Evolutionary conservation across 2,797 vertebrate species (phyloP), one percentile per base, ranked within the genome.

Genomic region (Crax fasciolata): DNA sequence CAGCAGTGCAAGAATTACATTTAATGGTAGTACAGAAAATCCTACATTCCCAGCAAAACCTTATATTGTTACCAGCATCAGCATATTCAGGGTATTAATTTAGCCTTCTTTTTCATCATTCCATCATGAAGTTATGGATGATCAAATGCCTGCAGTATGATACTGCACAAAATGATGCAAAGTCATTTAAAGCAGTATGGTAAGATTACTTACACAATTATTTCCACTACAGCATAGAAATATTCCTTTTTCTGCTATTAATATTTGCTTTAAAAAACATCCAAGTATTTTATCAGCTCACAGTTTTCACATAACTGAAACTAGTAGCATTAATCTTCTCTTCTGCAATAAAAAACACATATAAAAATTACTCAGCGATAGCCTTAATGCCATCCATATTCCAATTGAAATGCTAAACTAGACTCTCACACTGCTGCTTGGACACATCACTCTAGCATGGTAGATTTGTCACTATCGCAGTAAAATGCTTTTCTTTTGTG

Each of bases 251-350:
- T 62, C 39, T 70, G 59, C 65, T 76, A 82, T 87, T 90, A 94
- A 91, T 96, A 84, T 93, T 93, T 96, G 67, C 89, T 88, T 94
- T 62, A 65, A 94, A 97, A 96, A 96, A 96, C 95, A 92, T 65
- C 15, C 73, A 70, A 35, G 90, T 91, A 72, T 72, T 85, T 83
- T 86, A 75, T 96, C 89, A 90, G 94, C 91, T 96, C 90, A 92
- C 87, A 93, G 70, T 94, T 94, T 87, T 96, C 90, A 92, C 87
- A 49, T 82, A 92, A 94, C 80, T 85, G 84, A 98, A 97, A 98
- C 97, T 97, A 97, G 91, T 77, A 97, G 93, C 90, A 96, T 96
- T 96, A 97, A 97, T 97, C 93, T 98, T 87, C 96, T 94, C 83
- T 97, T 97, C 65, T 68, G 65, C 55, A 62, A 93, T 81, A 96